Conservation (phyloP, 2,797 vertebrate species). For the Calcarius lapponicus region DNA sequence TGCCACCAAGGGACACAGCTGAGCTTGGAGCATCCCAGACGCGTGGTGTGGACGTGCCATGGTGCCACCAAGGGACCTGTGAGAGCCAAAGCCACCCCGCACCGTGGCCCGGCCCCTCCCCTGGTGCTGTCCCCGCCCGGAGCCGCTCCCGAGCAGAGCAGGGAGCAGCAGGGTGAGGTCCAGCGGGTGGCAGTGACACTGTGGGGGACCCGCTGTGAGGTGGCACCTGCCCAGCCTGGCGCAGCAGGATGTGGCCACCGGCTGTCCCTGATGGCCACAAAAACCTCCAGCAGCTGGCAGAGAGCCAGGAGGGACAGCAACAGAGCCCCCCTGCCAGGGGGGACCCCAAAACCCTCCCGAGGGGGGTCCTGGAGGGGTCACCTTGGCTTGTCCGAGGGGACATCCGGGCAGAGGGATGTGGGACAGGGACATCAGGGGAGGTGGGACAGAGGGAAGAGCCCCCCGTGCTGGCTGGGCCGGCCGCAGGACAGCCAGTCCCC, state of each 20-base stretch:
- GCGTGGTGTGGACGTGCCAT: rapidly evolving
- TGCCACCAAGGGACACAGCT: rapidly evolving
- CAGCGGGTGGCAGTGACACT: not conserved
- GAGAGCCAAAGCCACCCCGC: not conserved
- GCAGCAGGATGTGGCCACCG: not conserved
- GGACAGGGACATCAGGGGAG: not conserved
- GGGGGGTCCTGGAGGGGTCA: too few relatives aligned
- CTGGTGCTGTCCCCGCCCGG: not conserved
- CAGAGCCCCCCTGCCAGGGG: rapidly evolving
- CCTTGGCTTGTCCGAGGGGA: rapidly evolving
- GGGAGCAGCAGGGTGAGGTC: not conserved
- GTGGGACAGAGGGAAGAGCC: not conserved
- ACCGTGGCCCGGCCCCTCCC: not conserved
- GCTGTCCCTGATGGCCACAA: not conserved
- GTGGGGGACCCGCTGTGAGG: not conserved
- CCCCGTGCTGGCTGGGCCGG: not conserved
- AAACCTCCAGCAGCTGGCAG: not conserved
- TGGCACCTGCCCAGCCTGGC: not conserved
- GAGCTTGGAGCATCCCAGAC: rapidly evolving
- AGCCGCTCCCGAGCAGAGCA: rapidly evolving
- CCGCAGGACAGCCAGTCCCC: not conserved
- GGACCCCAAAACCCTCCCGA: rapidly evolving
- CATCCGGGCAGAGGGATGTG: not conserved
- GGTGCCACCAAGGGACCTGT: not conserved
- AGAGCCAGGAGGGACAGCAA: not conserved